Percentiles rank a stretch among this genome's conserved stretches.
These are phyloP conservation scores for Tyrannus savana DNA, from an alignment of 2,113 vertebrate genomes.

Conservation along the genomic window DNA sequence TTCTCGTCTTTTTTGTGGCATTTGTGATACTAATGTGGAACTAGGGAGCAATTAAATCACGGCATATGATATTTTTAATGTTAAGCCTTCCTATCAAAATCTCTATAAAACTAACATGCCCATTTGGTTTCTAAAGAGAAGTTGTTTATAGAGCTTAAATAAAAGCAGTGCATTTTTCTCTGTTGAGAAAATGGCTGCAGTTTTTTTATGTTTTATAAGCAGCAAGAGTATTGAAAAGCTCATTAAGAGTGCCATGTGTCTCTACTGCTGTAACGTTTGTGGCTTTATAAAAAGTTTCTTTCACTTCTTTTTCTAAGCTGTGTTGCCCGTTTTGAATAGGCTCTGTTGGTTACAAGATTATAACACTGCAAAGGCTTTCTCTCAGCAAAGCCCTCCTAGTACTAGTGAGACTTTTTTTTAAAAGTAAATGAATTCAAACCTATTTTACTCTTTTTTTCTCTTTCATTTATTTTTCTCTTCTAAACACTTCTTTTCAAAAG, in stretches of 20 bases:
- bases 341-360: constrained; percentile 30
- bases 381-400: neutral
- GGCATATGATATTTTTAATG: neutral
- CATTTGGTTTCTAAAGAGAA: constrained; percentile 40
- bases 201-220: constrained; percentile 49
- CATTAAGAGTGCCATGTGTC: constrained; percentile 46
- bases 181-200: constrained; percentile 53
- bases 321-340: constrained; percentile 35
- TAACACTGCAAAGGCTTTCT: neutral
- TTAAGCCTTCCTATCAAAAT: constrained; percentile 54
- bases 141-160: constrained; percentile 47
- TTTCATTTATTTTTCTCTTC: neutral
- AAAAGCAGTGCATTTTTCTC: constrained; percentile 61
- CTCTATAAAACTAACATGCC: constrained; percentile 42
- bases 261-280: constrained; percentile 33
- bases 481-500: neutral
- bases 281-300: constrained; percentile 50
- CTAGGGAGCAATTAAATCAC: neutral
- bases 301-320: constrained; percentile 42
- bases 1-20: constrained; percentile 16
- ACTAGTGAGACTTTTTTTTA: neutral
- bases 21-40: neutral
- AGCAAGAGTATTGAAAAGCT: constrained; percentile 41
- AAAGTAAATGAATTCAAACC: neutral
- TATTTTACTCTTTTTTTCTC: neutral